Evolutionary conservation across 2,797 vertebrate genomes (phyloP), one percentile per base, ranked within the genome.

Genomic region (Hylomyscus alleni): DNA sequence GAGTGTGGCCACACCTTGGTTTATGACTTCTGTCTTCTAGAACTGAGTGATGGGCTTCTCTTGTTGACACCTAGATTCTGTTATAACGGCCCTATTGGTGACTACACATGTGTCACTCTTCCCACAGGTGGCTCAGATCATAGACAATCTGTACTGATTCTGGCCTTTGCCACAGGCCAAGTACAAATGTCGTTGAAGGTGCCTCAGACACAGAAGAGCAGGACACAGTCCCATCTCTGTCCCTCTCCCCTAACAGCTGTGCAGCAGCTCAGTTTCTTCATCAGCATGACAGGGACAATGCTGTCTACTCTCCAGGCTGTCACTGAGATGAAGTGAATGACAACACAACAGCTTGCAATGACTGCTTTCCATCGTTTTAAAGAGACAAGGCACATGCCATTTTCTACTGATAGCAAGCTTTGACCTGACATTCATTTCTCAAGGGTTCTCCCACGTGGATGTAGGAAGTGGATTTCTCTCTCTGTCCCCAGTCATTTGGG

Each of bases 161-260:
- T 4, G 26, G 81, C 81, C 93, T 86, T 67, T 29, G 81, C 7
- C 50, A 14, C 1, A 54, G 50, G 67, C 50, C 75, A 10, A 9
- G 15, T 10, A 19, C 29, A 4, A 2, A 6, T 20, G 31, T 0
- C 9, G 81, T 0, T 5, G 56, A 40, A 31, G 52, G 15, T 1
- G 6, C 4, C 9, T n/a, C 6, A 17, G 2, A 31, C 26, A 14
- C 31, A 34, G 40, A 72, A 44, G 52, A 89, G 34, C 54, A 3
- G 1, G 1, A 44, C 34, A 56, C 20, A 34, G 82, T 7, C 65
- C 78, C 4, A 14, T 50, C 65, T 75, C 50, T 0, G 7, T 4
- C 40, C 40, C 84, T 50, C 19, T 50, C 62, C 44, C 78, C n/a
- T 31, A 77, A 47, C n/a, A 31, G 76, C 87, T 31, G 67, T 8